Base-by-base conservation (phyloP, 2,113 vertebrate genomes). In the Monopterus albus region DNA sequence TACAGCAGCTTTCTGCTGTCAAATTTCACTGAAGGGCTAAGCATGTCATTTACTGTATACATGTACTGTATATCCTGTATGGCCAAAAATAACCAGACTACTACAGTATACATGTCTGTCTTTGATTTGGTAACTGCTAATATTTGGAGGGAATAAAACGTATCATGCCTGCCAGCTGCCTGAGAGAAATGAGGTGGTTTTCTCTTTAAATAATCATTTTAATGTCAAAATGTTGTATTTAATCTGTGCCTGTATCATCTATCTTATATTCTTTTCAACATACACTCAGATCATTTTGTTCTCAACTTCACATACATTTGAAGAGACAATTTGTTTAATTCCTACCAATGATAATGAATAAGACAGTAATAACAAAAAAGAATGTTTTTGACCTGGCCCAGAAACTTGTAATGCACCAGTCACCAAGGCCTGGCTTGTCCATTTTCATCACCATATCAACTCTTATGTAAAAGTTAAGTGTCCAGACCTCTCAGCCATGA, bases 61-160 rank as follows among this genome's bases (percentile, higher is more conserved):
- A 45, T 36, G 26, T 58, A 62, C 6, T n/a, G n/a, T n/a, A 42
- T 46, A 25, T 15, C n/a, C n/a, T n/a, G n/a, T n/a, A 45, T 12
- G 10, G 35, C 55, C 28, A 50, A 52, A 76, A 67, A 57, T 42
- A 70, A 57, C 31, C 18, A 56, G 29, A 42, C 57, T 47, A 46
- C 47, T 72, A 62, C 20, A 49, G n/a, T n/a, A n/a, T n/a, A n/a
- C n/a, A n/a, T n/a, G n/a, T n/a, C n/a, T 50, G 35, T 61, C 55
- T 77, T 53, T 55, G 47, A 75, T 25, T 58, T 81, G 55, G 40
- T 49, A 39, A 73, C 14, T 53, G 21, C 18, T 73, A 3, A 43
- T 52, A 31, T 60, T 46, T 57, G 29, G 36, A 65, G 39, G 53
- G 15, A 56, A 43, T 66, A 45, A 33, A 47, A 31, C 29, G 49